Evolutionary conservation across 2,797 vertebrate genomes (phyloP).

Genomic region (Sandelia bainsii): DNA sequence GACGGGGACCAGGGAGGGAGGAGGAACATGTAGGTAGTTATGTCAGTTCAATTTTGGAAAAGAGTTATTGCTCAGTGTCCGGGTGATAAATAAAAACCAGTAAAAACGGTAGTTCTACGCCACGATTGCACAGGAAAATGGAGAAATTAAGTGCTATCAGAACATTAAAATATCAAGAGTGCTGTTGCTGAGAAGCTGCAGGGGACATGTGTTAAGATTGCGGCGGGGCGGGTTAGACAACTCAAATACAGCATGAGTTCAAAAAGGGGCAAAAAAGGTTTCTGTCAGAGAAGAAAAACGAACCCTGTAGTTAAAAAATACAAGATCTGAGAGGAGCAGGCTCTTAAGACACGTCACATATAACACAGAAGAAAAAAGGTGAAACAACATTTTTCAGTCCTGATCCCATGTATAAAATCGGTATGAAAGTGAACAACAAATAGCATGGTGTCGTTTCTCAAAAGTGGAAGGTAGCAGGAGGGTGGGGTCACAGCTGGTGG

Average conservation of each 20-base stretch:
- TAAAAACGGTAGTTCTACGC: constrained; percentile 4
- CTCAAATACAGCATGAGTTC: not conserved
- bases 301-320: constrained; percentile 17
- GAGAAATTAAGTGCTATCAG: constrained; percentile 21
- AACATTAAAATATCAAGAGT: constrained; percentile 3
- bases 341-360: constrained; percentile 49
- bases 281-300: not conserved
- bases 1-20: not conserved
- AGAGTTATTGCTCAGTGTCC: constrained; percentile 91
- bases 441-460: constrained; percentile 61
- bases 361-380: constrained; percentile 14
- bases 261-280: not conserved
- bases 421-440: constrained; percentile 62
- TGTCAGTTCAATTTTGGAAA: constrained; percentile 56
- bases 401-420: constrained; percentile 72
- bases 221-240: not conserved
- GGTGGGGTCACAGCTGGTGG: constrained; percentile 37
- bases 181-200: not conserved
- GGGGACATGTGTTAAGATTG: not conserved
- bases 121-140: constrained; percentile 38
- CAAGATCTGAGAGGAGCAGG: constrained; percentile 9
- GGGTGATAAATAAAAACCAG: constrained; percentile 39
- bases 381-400: constrained; percentile 73
- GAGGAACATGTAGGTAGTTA: constrained; percentile 74
- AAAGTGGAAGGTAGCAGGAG: constrained; percentile 29